phyloP scores from a whole-genome alignment of 2,797 vertebrate genomes.

The Coracias cyanogaster region DNA sequence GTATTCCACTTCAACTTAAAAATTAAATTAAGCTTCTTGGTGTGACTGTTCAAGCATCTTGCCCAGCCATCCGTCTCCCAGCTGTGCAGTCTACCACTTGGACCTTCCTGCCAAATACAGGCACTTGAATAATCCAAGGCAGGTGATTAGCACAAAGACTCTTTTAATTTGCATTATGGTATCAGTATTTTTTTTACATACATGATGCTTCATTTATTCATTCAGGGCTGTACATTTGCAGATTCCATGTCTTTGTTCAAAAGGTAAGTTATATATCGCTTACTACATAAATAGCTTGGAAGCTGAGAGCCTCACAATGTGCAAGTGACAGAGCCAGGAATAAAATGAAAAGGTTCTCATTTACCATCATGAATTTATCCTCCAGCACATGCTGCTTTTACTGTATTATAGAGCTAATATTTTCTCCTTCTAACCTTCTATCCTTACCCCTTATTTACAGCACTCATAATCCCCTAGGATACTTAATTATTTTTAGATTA shows the following conservation, averaged over 20 bases:
- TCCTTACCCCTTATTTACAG: not conserved
- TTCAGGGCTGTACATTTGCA: not conserved
- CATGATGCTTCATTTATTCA: not conserved
- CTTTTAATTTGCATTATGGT: not conserved
- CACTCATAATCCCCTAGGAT: not conserved
- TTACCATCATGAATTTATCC: not conserved
- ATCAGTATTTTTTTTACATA: not conserved
- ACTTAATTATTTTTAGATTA: not conserved
- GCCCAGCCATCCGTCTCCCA: constrained; percentile 1
- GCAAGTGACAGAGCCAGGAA: not conserved
- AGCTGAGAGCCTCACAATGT: not conserved
- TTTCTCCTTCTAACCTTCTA: not conserved
- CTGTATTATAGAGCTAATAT: not conserved
- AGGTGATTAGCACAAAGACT: constrained; percentile 4
- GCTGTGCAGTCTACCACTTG: not conserved
- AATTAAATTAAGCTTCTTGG: not conserved
- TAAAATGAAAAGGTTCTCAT: not conserved
- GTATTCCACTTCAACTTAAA: constrained; percentile 25
- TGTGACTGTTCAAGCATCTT: constrained; percentile 1
- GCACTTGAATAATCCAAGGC: not conserved
- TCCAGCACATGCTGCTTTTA: not conserved
- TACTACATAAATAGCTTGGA: not conserved
- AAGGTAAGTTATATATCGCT: not conserved
- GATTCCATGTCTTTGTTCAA: not conserved
- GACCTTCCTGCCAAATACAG: not conserved